Percentiles rank a stretch among this genome's conserved stretches.
Conservation (phyloP, 2,888 invertebrate species). For the Drosophila antonietae region DNA sequence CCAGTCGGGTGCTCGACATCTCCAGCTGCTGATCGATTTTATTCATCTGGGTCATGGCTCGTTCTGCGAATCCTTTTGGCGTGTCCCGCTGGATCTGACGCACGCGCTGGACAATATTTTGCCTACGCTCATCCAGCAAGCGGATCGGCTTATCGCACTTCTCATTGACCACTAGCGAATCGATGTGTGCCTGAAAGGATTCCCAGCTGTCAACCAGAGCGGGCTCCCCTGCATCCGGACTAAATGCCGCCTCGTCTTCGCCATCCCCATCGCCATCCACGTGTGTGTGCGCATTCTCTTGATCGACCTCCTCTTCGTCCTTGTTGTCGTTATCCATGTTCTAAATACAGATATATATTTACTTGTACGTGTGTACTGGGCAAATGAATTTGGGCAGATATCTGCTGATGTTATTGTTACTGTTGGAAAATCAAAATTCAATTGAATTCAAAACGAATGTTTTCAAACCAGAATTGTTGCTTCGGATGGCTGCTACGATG, state of each 20-base stretch:
- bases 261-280: slow-evolving; percentile 7
- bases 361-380: slow-evolving; percentile 1
- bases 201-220: slow-evolving; percentile 53
- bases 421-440: slow-evolving; percentile 1
- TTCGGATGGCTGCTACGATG: not conserved
- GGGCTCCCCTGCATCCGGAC: slow-evolving; percentile 3
- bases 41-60: slow-evolving; percentile 84
- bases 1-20: slow-evolving; percentile 87
- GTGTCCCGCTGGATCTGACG: slow-evolving; percentile 48
- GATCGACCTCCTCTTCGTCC: slow-evolving; percentile 63
- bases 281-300: slow-evolving; percentile 19
- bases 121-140: slow-evolving; percentile 53
- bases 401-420: slow-evolving; percentile 3
- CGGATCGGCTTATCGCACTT: slow-evolving; percentile 49
- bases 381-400: slow-evolving; percentile 3
- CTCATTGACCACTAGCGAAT: slow-evolving; percentile 47
- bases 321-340: slow-evolving; percentile 48
- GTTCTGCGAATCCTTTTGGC: slow-evolving; percentile 57
- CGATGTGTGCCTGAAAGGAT: slow-evolving; percentile 58
- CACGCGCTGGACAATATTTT: slow-evolving; percentile 42
- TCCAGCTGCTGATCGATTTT: slow-evolving; percentile 88
- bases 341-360: slow-evolving; percentile 1
- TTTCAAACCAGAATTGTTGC: not conserved
- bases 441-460: slow-evolving; percentile 8
- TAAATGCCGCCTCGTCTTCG: slow-evolving; percentile 36